Conservation (phyloP, 2,113 vertebrate genomes). For the Cairina moschata region DNA sequence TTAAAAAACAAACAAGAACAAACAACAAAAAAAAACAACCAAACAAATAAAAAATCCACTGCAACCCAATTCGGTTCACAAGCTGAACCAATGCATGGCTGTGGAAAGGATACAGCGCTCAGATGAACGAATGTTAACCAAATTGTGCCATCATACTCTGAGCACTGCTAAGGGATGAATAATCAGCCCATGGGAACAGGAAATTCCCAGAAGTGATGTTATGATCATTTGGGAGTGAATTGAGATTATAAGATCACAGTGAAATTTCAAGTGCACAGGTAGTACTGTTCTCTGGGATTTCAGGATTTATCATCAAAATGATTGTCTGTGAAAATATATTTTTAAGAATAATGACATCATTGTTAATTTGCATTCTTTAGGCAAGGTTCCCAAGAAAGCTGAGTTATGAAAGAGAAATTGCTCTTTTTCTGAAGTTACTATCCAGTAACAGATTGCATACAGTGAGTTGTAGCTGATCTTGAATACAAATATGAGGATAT, state of each 20-base stretch:
- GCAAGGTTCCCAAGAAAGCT: fast-evolving
- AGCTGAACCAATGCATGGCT: neutral
- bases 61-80: neutral
- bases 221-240: neutral
- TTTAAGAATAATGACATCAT: neutral
- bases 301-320: neutral
- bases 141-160: neutral
- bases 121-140: fast-evolving
- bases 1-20: neutral
- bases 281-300: neutral
- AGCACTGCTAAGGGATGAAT: neutral
- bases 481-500: neutral
- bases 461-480: neutral
- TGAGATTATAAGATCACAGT: neutral
- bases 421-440: neutral
- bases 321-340: neutral
- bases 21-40: too few species aligned
- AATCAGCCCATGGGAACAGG: neutral
- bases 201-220: neutral
- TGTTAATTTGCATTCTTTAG: neutral
- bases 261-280: neutral
- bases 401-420: neutral
- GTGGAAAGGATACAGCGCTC: neutral
- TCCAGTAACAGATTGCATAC: neutral
- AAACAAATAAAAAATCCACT: neutral